Conservation (phyloP, 2,888 invertebrate species). For the Cyaniris semiargus region DNA sequence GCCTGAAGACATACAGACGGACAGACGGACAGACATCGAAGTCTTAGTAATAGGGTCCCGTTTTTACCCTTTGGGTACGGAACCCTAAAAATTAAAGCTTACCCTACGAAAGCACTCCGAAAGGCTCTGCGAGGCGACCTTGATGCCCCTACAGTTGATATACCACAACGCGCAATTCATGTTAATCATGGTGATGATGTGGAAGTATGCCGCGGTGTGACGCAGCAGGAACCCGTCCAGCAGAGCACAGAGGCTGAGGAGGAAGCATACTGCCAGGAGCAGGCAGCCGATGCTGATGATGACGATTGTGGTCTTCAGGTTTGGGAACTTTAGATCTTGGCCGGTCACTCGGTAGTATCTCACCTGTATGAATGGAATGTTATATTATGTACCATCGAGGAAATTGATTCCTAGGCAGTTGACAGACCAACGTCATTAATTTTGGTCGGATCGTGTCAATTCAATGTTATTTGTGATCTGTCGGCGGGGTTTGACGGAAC, state of each 20-base stretch:
- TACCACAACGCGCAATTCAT: constrained; percentile 87
- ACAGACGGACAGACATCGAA: too few species aligned
- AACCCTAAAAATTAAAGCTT: too few species aligned
- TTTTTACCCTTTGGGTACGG: too few species aligned
- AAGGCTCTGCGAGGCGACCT: constrained; percentile 81
- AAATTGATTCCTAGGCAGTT: too few species aligned
- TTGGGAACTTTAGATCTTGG: constrained; percentile 82
- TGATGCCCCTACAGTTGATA: constrained; percentile 84
- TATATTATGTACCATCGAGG: too few species aligned
- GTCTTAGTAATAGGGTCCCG: too few species aligned
- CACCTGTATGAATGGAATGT: constrained; percentile 55
- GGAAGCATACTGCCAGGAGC: constrained; percentile 80
- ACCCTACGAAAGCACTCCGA: constrained; percentile 77
- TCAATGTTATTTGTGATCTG: too few species aligned
- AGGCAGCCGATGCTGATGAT: constrained; percentile 83
- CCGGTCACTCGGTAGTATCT: constrained; percentile 80
- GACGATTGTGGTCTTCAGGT: constrained; percentile 80
- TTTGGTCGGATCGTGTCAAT: too few species aligned
- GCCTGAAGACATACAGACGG: too few species aligned
- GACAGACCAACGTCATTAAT: too few species aligned
- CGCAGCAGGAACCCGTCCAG: constrained; percentile 83
- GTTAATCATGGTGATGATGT: constrained; percentile 85
- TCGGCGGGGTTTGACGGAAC: too few species aligned
- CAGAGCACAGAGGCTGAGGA: constrained; percentile 80
- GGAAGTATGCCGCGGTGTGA: constrained; percentile 83